Evolutionary conservation across 2,888 invertebrate species (phyloP), one percentile per base, ranked within the genome.

Genomic region (Lasioglossum leucozonium): DNA sequence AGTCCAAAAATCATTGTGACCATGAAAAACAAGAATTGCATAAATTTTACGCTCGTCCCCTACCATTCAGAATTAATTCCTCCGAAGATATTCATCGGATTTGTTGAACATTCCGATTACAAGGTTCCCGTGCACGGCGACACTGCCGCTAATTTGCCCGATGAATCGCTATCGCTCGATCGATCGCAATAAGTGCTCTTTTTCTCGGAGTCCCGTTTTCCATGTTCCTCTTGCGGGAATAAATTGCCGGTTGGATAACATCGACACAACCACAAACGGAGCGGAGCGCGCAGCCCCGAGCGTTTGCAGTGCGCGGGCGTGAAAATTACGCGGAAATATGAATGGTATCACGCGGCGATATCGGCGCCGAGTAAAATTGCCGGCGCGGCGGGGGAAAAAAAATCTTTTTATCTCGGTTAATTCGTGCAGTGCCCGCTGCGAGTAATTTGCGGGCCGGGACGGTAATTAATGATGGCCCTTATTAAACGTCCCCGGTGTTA

Each of bases 401-500:
- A 84, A 79, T 79, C 85, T 65, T 78, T 83, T 74, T 77, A 69
- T 77, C 51, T 55, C 26, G 16, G 47, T 16, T 37, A 73, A 73
- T 30, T 74, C 69, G 69, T n/a, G 22, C 22, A 51, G 42, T 69
- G 55, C 73, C 82, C 65, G 81, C 73, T 74, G 79, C 72, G 79
- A 80, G 79, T 77, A 81, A 83, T 89, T 84, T 77, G 82, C 77
- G 40, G 75, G 55, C 58, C 44, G 55, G 74, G 37, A 58, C 69
- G 69, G 76, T 89, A 89, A 89, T 89, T 90, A 89, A 88, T 92
- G 93, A 92, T 91, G 91, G 89, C 88, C 89, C 89, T 93, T 93
- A 93, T 93, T 91, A 92, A 93, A 93, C 91, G 93, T 93, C 90
- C 91, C 83, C 67, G 88, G 84, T 89, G 92, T 88, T 93, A 89